Percentiles rank a stretch among this genome's conserved stretches.
Conservation (phyloP, 2,113 vertebrate species). For the Cnemophilus loriae region DNA sequence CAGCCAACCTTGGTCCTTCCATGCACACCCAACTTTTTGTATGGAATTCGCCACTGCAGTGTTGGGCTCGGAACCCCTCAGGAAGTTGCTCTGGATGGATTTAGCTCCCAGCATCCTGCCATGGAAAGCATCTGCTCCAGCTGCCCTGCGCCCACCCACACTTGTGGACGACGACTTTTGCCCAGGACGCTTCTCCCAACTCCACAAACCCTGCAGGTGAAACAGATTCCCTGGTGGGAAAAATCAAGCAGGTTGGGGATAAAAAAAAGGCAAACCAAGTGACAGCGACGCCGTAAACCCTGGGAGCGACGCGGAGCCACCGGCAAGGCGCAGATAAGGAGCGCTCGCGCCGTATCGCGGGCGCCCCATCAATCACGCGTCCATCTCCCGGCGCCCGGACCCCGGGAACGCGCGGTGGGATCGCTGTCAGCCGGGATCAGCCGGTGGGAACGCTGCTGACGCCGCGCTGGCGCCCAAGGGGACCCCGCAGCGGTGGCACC, state of each 20-base stretch:
- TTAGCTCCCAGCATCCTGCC: background rate
- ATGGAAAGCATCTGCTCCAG: background rate
- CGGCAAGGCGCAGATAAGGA: slow-evolving; percentile 31
- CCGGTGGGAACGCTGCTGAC: background rate
- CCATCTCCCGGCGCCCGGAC: background rate
- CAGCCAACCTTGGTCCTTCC: background rate
- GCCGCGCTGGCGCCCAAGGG: background rate
- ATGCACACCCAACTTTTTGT: accelerated
- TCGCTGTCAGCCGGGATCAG: slow-evolving; percentile 3
- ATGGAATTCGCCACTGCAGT: accelerated
- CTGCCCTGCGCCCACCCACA: accelerated
- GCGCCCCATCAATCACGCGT: slow-evolving; percentile 38
- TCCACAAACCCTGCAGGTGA: background rate
- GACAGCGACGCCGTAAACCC: background rate
- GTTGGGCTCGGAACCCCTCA: background rate
- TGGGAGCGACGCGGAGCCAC: background rate
- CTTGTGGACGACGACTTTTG: accelerated
- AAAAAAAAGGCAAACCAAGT: background rate
- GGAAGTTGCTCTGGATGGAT: background rate
- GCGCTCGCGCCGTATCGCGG: background rate
- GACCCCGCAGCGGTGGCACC: accelerated
- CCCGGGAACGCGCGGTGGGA: accelerated
- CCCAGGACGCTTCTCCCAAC: accelerated
- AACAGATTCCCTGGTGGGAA: background rate
- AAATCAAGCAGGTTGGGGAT: background rate